Evolutionary conservation across 1,140 invertebrate species (phyloP).

Genomic region (Paracyclopina nana): DNA sequence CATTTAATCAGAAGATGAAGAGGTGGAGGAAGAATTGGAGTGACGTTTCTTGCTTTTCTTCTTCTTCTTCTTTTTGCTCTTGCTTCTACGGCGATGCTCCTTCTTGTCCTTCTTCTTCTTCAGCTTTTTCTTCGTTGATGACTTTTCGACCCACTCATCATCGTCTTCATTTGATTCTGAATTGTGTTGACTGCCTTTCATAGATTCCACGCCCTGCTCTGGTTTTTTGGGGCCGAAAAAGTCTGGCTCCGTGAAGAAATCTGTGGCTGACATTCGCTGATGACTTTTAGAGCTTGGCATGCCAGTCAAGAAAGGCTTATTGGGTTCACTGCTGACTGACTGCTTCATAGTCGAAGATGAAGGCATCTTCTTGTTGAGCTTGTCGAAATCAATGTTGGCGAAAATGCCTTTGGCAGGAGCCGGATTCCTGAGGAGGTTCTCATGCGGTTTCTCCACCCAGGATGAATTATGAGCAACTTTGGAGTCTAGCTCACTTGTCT

Average conservation of each 20-base stretch:
- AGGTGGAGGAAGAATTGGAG: neutral
- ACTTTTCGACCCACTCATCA: neutral
- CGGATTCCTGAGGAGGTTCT: slow-evolving; percentile 5
- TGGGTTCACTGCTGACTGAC: neutral
- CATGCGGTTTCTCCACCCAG: slow-evolving; percentile 20
- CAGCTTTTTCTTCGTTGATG: neutral
- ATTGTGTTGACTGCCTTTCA: neutral
- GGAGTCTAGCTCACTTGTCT: slow-evolving; percentile 23
- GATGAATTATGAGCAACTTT: slow-evolving; percentile 41
- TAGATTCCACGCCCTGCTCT: neutral
- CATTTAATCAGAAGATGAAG: no score
- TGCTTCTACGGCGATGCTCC: neutral
- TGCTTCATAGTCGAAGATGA: neutral
- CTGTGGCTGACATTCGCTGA: neutral
- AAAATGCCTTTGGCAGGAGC: slow-evolving; percentile 36
- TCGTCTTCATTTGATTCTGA: neutral
- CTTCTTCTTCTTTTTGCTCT: slow-evolving; percentile 12
- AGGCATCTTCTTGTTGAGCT: slow-evolving; percentile 23
- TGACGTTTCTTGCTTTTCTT: slow-evolving; percentile 6
- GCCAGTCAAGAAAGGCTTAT: neutral
- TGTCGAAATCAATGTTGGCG: slow-evolving; percentile 45
- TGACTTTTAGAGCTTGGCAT: neutral
- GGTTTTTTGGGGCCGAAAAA: slow-evolving; percentile 4
- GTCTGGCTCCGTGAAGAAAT: neutral
- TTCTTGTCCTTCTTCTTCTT: slow-evolving; percentile 8